Conservation (phyloP, 2,888 invertebrate genomes). For the Carabus problematicus region DNA sequence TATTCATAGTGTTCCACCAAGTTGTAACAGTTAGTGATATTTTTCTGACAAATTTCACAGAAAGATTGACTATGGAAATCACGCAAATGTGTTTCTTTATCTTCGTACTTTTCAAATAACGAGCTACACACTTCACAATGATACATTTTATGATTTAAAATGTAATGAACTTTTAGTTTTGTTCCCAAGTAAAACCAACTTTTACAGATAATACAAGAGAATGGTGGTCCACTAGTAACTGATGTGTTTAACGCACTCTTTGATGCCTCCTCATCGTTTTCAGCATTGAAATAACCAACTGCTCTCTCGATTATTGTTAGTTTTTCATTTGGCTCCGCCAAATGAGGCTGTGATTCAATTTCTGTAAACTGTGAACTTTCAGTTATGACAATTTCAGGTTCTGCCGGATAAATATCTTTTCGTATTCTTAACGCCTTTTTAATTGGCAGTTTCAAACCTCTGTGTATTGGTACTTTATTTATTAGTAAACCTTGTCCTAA, state of each 20-base stretch:
- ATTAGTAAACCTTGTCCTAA: constrained; percentile 3
- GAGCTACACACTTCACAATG: constrained; percentile 36
- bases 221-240: constrained; percentile 23
- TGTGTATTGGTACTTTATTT: constrained; percentile 31
- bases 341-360: not conserved
- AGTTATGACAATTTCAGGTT: constrained; percentile 15
- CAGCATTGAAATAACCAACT: constrained; percentile 32
- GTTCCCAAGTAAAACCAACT: constrained; percentile 36
- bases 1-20: constrained; percentile 28
- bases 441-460: not conserved
- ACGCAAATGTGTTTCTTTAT: constrained; percentile 15
- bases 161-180: constrained; percentile 35
- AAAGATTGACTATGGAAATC: constrained; percentile 20
- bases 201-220: constrained; percentile 24
- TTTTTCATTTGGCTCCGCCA: constrained; percentile 32
- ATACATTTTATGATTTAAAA: constrained; percentile 28
- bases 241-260: constrained; percentile 19
- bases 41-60: constrained; percentile 38
- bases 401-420: not conserved
- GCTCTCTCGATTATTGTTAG: constrained; percentile 35
- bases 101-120: constrained; percentile 21
- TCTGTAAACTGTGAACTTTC: constrained; percentile 15
- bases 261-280: constrained; percentile 12
- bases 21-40: not conserved
- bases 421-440: constrained; percentile 16